A percentile compares a stretch with the other conserved stretches of the same genome.
Evolutionary conservation across 2,113 vertebrate species (phyloP).

Genomic region (Scortum barcoo): DNA sequence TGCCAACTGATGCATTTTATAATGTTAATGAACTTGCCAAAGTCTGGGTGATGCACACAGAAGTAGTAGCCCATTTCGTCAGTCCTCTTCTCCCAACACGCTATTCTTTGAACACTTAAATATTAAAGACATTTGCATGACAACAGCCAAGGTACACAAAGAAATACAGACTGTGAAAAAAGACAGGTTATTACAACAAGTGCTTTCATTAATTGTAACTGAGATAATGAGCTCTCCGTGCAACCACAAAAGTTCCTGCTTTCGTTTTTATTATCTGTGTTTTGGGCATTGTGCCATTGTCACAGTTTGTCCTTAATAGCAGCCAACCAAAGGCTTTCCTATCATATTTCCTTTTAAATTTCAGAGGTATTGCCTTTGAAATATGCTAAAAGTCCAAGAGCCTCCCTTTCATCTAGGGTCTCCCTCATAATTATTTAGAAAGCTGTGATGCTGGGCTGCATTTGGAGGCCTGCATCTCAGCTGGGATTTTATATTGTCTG

Average conservation of each 20-base stretch:
- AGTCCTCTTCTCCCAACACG: background rate
- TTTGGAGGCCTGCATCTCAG: conserved; percentile 61
- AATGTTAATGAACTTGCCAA: conserved; percentile 64
- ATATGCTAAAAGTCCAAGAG: conserved; percentile 64
- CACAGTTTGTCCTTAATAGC: conserved; percentile 53
- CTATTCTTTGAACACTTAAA: conserved; percentile 27
- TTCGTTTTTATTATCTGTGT: conserved; percentile 43
- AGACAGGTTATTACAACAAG: background rate
- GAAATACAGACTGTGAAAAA: no score
- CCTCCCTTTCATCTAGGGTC: conserved; percentile 72
- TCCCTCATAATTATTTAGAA: conserved; percentile 72
- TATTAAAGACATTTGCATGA: background rate
- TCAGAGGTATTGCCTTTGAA: conserved; percentile 68
- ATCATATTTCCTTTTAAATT: conserved; percentile 65
- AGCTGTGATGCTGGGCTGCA: conserved; percentile 68
- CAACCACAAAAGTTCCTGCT: conserved; percentile 23
- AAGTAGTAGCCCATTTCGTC: background rate
- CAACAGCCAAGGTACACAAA: conserved; percentile 8
- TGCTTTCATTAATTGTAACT: conserved; percentile 24
- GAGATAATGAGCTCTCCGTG: conserved; percentile 42
- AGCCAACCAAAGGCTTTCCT: conserved; percentile 56
- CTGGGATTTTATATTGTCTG: conserved; percentile 71
- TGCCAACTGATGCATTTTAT: conserved; percentile 69
- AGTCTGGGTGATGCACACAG: conserved; percentile 20
- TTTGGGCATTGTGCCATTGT: conserved; percentile 54